Conservation (phyloP, 2,113 vertebrate species). For the Oreochromis tanganicae region DNA sequence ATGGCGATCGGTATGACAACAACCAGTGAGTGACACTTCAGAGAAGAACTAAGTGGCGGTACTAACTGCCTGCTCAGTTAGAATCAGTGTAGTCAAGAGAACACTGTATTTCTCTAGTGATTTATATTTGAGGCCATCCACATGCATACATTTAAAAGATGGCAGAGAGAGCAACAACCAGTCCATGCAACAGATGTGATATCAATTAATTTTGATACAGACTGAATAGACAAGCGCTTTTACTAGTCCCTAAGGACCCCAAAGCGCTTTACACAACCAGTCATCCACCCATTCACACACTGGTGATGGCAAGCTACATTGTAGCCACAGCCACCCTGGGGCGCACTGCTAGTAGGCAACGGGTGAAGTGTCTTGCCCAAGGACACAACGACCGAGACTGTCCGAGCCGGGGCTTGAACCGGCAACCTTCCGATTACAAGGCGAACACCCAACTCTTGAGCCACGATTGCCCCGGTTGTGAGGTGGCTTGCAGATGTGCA, state of each 20-base stretch:
- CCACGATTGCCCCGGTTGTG: too few relatives aligned
- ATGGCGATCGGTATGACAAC: conserved; percentile 61
- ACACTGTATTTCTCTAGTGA: accelerated
- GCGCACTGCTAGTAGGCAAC: too few relatives aligned
- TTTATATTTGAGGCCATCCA: not conserved
- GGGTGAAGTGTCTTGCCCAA: too few relatives aligned
- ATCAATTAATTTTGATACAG: accelerated
- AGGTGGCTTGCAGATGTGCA: not conserved
- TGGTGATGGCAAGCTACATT: too few relatives aligned
- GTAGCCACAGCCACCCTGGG: too few relatives aligned
- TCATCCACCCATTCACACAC: too few relatives aligned
- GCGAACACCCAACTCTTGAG: too few relatives aligned
- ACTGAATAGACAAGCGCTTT: not conserved
- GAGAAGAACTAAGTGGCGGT: not conserved
- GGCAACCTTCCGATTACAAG: too few relatives aligned
- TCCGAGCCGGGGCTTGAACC: too few relatives aligned
- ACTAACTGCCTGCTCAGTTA: not conserved
- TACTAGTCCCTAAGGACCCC: too few relatives aligned
- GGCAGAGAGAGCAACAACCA: not conserved
- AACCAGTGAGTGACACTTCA: conserved; percentile 72
- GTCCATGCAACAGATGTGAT: not conserved
- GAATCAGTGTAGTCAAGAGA: not conserved
- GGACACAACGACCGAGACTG: too few relatives aligned
- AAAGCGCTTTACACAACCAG: too few relatives aligned
- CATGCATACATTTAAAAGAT: accelerated